A percentile compares a stretch with the other conserved stretches of the same genome.
These are phyloP conservation scores for Leptinotarsa defecta DNA, from an alignment of 1,140 invertebrate species.

Conservation along the genomic window DNA sequence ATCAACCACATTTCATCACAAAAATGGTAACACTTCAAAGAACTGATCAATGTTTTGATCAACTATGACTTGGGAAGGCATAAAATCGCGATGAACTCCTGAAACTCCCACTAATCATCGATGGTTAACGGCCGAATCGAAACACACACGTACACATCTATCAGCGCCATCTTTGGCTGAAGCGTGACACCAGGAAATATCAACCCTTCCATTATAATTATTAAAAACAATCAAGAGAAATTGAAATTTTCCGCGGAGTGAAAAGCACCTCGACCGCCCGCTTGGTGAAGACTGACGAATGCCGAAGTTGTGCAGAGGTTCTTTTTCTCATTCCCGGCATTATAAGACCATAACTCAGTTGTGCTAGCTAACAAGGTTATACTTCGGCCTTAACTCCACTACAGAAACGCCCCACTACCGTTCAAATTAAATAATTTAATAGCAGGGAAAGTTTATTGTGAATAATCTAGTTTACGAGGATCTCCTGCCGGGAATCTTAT, in stretches of 20 bases:
- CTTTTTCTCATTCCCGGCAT: constrained; percentile 56
- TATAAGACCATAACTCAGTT: constrained; percentile 58
- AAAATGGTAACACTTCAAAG: no score
- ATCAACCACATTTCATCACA: no score
- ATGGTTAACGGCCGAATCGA: no score
- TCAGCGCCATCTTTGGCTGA: not conserved
- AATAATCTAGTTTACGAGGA: constrained; percentile 55
- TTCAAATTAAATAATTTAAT: constrained; percentile 59
- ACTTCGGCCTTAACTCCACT: constrained; percentile 50
- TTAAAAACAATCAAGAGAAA: not conserved
- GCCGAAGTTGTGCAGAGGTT: constrained; percentile 46
- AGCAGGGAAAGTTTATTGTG: constrained; percentile 58
- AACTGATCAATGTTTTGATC: no score
- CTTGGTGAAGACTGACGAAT: constrained; percentile 46
- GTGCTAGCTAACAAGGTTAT: constrained; percentile 56
- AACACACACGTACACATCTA: not conserved
- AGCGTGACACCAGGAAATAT: not conserved
- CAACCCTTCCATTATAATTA: not conserved
- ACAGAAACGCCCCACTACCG: constrained; percentile 45
- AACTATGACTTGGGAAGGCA: no score
- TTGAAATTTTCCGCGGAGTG: constrained; percentile 15
- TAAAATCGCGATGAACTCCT: no score
- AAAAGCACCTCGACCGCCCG: constrained; percentile 41
- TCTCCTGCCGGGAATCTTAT: not conserved
- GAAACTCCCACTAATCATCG: not conserved